These are phyloP conservation scores for Parasteatoda tepidariorum DNA, from an alignment of 1,140 invertebrate genomes.

Conservation along the genomic window DNA sequence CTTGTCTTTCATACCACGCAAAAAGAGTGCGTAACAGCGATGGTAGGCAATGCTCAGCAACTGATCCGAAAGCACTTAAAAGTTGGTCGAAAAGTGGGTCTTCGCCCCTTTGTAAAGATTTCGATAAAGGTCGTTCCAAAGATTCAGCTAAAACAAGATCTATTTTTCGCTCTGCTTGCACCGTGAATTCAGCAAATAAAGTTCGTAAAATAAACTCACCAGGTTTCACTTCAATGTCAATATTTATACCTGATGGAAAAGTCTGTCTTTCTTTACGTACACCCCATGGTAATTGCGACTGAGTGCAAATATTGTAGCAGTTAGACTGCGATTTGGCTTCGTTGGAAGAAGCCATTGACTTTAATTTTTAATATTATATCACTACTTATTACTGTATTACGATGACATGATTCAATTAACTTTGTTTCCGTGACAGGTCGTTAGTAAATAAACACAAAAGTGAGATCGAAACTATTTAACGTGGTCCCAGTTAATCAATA, in stretches of 20 bases:
- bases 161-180: constrained; percentile 94
- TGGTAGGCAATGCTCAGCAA: constrained; percentile 96
- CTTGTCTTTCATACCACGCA: constrained; percentile 84
- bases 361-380: too few relatives aligned
- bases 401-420: too few relatives aligned
- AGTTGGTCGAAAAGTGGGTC: constrained; percentile 95
- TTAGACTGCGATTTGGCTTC: constrained; percentile 39
- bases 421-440: too few relatives aligned
- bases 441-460: background rate
- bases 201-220: constrained; percentile 96
- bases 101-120: constrained; percentile 94
- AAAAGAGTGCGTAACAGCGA: constrained; percentile 93
- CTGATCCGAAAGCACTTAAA: constrained; percentile 89
- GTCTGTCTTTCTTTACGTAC: constrained; percentile 80
- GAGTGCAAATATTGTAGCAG: constrained; percentile 54
- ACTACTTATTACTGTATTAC: too few relatives aligned
- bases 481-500: background rate
- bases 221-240: constrained; percentile 70
- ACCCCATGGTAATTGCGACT: constrained; percentile 78
- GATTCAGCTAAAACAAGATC: constrained; percentile 92
- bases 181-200: constrained; percentile 93
- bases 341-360: constrained; percentile 5
- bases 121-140: constrained; percentile 88
- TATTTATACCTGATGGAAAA: constrained; percentile 68
- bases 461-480: background rate